Evolutionary conservation across 2,113 vertebrate genomes (phyloP).

Genomic region (Aegypius monachus): DNA sequence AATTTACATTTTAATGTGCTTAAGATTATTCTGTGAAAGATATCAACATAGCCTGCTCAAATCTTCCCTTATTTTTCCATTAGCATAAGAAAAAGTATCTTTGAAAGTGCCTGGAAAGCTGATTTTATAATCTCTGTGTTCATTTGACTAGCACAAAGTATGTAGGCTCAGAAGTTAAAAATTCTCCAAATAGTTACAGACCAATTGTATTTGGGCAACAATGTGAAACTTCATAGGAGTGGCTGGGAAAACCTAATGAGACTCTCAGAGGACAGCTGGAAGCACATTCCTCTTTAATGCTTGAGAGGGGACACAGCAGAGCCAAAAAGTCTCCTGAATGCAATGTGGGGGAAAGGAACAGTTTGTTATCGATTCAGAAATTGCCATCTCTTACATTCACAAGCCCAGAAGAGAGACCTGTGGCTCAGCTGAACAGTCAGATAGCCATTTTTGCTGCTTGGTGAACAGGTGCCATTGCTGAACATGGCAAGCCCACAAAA

Average conservation of each 20-base stretch:
- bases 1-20: constrained; percentile 28
- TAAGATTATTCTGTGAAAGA: neutral
- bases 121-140: constrained; percentile 27
- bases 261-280: neutral
- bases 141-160: neutral
- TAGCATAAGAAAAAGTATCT: neutral
- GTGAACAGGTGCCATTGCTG: neutral
- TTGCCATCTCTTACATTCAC: neutral
- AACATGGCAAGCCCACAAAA: neutral
- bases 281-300: neutral
- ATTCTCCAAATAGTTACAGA: neutral
- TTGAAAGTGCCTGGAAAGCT: neutral
- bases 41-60: neutral
- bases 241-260: neutral
- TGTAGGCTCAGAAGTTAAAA: neutral
- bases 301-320: neutral
- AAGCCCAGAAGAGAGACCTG: neutral
- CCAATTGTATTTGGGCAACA: neutral
- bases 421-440: neutral
- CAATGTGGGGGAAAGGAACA: neutral
- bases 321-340: neutral
- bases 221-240: neutral
- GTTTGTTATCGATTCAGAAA: neutral
- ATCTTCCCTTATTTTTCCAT: neutral
- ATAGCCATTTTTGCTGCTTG: neutral